Evolutionary conservation across 2,888 invertebrate species (phyloP).

Genomic region (Microchrysa polita): DNA sequence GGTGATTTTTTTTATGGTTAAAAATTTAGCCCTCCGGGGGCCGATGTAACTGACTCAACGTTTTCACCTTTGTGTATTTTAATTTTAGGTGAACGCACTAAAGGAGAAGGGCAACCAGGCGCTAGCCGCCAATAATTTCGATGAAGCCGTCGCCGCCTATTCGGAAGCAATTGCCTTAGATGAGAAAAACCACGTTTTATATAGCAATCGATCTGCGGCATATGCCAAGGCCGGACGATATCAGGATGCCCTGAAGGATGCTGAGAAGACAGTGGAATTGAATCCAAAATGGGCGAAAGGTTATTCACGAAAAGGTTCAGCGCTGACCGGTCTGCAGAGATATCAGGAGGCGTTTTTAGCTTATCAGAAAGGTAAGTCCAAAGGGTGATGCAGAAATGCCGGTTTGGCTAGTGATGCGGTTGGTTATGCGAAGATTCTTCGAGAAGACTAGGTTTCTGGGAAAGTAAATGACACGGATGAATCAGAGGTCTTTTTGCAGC

Average conservation of each 20-base stretch:
- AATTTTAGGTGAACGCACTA: slow-evolving; percentile 76
- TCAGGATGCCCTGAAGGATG: slow-evolving; percentile 81
- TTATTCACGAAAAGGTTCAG: slow-evolving; percentile 89
- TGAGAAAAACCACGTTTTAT: slow-evolving; percentile 85
- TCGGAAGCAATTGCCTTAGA: slow-evolving; percentile 84
- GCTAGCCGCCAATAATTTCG: slow-evolving; percentile 77
- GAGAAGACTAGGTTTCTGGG: too few relatives aligned
- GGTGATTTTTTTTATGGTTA: neutral
- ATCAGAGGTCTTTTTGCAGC: too few relatives aligned
- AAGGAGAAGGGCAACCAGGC: slow-evolving; percentile 91
- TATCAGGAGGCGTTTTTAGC: slow-evolving; percentile 79
- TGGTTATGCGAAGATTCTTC: too few relatives aligned
- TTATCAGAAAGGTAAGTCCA: slow-evolving; percentile 71
- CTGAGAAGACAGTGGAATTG: slow-evolving; percentile 80
- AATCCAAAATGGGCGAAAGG: slow-evolving; percentile 90
- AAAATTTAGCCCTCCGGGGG: neutral
- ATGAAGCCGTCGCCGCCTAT: slow-evolving; percentile 82
- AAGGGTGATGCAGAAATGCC: neutral
- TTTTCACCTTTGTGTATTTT: too few relatives aligned
- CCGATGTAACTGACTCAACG: too few relatives aligned
- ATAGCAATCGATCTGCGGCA: slow-evolving; percentile 91
- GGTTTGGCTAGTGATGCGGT: too few relatives aligned
- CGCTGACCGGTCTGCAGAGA: slow-evolving; percentile 79
- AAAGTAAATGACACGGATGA: too few relatives aligned
- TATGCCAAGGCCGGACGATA: slow-evolving; percentile 83